Conservation (phyloP, 1,140 invertebrate genomes). For the Zophobas morio region DNA sequence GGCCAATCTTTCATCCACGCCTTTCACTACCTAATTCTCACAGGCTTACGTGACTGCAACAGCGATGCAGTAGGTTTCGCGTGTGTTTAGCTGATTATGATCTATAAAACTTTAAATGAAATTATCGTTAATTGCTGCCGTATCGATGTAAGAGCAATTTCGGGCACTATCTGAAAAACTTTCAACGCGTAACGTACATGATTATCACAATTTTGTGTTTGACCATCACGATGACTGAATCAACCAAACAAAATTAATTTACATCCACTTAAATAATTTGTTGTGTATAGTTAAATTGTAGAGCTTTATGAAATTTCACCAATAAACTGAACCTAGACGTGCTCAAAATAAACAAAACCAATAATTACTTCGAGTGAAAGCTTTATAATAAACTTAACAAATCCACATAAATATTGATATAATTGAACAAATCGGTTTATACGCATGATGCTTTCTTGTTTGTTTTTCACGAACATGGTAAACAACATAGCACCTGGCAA, state of each 20-base stretch:
- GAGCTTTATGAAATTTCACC: constrained; percentile 20
- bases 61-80: constrained; percentile 25
- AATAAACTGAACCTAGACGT: constrained; percentile 8
- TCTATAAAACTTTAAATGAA: constrained; percentile 38
- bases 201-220: background rate
- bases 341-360: constrained; percentile 33
- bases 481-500: too few species aligned
- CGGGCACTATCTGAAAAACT: background rate
- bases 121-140: constrained; percentile 23
- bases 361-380: constrained; percentile 5
- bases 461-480: too few species aligned
- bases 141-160: constrained; percentile 11
- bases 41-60: constrained; percentile 28
- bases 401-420: background rate
- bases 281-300: background rate
- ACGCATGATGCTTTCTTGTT: too few species aligned
- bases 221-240: too few species aligned
- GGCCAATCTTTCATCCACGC: constrained; percentile 9
- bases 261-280: constrained; percentile 24
- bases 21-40: constrained; percentile 23
- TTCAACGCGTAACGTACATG: background rate
- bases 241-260: background rate
- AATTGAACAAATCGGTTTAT: too few species aligned
- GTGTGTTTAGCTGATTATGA: constrained; percentile 27
- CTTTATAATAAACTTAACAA: too few species aligned